phyloP scores from a whole-genome alignment of 2,113 vertebrate species.

The Leptocoma aspasia region DNA sequence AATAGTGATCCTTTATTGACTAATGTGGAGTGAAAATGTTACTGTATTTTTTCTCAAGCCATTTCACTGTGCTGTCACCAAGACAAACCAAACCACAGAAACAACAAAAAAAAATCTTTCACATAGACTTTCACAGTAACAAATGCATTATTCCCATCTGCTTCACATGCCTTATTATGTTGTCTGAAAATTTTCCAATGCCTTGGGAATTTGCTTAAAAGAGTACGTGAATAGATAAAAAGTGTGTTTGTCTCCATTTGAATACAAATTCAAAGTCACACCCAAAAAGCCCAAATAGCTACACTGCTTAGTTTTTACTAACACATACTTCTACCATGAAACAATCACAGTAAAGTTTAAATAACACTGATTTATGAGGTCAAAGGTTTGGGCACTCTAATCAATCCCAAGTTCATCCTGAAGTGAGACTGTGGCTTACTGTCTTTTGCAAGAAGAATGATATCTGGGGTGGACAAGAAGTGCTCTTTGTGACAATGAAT shows the following conservation, averaged over 20 bases:
- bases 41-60: neutral
- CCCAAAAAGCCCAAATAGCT: neutral
- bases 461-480: neutral
- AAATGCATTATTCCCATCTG: neutral
- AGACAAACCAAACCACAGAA: neutral
- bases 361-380: neutral
- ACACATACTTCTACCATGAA: neutral
- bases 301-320: neutral
- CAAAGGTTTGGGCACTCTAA: neutral
- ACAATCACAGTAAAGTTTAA: neutral
- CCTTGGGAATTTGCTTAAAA: neutral
- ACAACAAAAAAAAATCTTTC: neutral
- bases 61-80: neutral
- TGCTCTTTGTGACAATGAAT: neutral
- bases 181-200: neutral
- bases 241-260: neutral
- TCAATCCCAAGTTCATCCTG: neutral
- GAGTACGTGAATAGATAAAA: neutral
- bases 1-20: neutral
- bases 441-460: neutral
- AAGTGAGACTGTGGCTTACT: neutral
- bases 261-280: neutral
- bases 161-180: neutral
- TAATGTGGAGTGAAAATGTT: neutral
- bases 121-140: neutral